These are phyloP conservation scores for Drosophila prostipennis DNA, from an alignment of 2,888 invertebrate genomes.

Conservation along the genomic window DNA sequence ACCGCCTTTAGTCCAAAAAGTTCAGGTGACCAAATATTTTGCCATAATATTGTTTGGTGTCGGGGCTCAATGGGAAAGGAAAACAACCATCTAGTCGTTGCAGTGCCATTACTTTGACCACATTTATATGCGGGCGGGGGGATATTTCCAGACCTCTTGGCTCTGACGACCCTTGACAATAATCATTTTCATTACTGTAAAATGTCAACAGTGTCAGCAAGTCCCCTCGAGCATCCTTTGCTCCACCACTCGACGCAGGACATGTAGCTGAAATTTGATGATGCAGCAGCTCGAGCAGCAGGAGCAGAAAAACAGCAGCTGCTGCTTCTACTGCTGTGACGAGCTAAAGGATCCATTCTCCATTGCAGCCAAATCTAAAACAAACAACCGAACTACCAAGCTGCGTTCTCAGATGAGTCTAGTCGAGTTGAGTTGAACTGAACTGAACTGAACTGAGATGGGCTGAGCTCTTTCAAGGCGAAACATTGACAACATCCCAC, in stretches of 20 bases:
- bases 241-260: slow-evolving; percentile 44
- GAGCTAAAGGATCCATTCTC: slow-evolving; percentile 24
- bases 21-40: neutral
- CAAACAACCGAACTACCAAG: slow-evolving; percentile 56
- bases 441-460: slow-evolving; percentile 1
- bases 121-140: slow-evolving; percentile 20
- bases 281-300: slow-evolving; percentile 43
- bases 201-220: slow-evolving; percentile 69
- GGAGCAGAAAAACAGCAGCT: slow-evolving; percentile 24
- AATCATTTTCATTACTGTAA: slow-evolving; percentile 72
- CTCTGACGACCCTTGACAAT: slow-evolving; percentile 66
- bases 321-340: slow-evolving; percentile 6
- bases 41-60: neutral
- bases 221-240: slow-evolving; percentile 36
- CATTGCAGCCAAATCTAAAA: slow-evolving; percentile 63
- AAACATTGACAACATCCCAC: slow-evolving; percentile 49
- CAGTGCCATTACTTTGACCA: slow-evolving; percentile 14
- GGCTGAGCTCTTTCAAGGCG: slow-evolving; percentile 65
- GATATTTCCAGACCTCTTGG: slow-evolving; percentile 28
- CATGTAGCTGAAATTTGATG: slow-evolving; percentile 72
- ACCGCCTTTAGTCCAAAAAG: neutral
- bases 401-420: slow-evolving; percentile 15
- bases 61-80: neutral
- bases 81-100: slow-evolving; percentile 2
- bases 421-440: slow-evolving; percentile 7